phyloP scores from a whole-genome alignment of 2,113 vertebrate species.

The Grammomys surdaster region DNA sequence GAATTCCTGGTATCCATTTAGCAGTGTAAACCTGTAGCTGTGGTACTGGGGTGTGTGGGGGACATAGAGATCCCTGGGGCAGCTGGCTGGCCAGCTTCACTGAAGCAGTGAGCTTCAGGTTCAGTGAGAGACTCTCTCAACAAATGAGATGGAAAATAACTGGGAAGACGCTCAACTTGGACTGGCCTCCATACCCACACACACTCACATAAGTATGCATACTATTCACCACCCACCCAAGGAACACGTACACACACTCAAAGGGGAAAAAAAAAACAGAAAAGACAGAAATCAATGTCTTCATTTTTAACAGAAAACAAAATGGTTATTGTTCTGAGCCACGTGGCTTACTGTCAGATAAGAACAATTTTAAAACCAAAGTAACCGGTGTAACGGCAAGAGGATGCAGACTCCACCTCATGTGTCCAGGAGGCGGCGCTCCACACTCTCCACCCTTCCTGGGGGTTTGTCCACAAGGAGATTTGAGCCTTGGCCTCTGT shows the following conservation, averaged over 20 bases:
- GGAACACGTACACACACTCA: neutral
- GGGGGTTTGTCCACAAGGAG: neutral
- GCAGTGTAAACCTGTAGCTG: neutral
- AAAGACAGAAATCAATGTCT: neutral
- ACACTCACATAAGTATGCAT: neutral
- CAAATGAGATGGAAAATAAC: neutral
- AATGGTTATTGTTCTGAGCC: neutral
- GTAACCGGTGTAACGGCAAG: neutral
- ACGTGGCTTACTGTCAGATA: neutral
- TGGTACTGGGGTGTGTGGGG: neutral
- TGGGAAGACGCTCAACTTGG: too few relatives aligned
- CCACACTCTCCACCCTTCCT: neutral
- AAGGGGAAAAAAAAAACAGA: neutral
- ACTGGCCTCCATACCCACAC: neutral
- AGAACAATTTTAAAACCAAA: neutral
- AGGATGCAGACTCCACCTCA: neutral
- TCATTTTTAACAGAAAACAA: neutral
- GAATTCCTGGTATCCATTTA: neutral
- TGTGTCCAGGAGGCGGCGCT: too few relatives aligned
- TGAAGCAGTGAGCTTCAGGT: neutral
- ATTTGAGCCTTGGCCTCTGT: neutral
- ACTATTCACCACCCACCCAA: neutral
- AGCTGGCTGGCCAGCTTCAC: neutral
- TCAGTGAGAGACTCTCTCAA: too few relatives aligned
- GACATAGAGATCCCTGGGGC: neutral